Evolutionary conservation across 2,888 invertebrate genomes (phyloP).

Genomic region (Scaptomyza parva): DNA sequence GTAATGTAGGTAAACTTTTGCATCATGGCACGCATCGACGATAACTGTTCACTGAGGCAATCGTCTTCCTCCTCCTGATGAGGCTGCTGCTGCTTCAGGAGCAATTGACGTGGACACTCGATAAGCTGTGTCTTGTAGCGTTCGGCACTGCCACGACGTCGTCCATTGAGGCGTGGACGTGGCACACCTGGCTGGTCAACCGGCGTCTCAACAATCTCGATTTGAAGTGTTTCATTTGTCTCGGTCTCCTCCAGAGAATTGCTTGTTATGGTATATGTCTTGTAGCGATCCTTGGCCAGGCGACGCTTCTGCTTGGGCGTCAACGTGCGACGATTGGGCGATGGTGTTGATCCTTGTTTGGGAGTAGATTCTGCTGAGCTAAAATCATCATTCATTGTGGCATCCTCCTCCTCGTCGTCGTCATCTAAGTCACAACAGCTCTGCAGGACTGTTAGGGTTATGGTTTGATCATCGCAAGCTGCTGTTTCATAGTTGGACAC

Average conservation of each 20-base stretch:
- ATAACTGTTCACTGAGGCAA: slow-evolving; percentile 66
- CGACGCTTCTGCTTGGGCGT: slow-evolving; percentile 92
- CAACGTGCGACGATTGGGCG: slow-evolving; percentile 83
- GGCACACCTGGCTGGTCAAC: slow-evolving; percentile 14
- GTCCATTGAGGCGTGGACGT: slow-evolving; percentile 53
- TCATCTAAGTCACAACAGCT: slow-evolving; percentile 86
- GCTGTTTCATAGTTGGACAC: slow-evolving; percentile 85
- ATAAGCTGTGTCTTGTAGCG: slow-evolving; percentile 91
- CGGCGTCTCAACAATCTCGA: slow-evolving; percentile 84
- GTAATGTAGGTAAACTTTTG: slow-evolving; percentile 82
- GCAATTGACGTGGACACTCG: slow-evolving; percentile 60
- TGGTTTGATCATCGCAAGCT: slow-evolving; percentile 86
- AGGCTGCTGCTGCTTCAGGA: slow-evolving; percentile 35
- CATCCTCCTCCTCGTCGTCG: slow-evolving; percentile 75
- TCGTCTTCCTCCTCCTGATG: slow-evolving; percentile 52
- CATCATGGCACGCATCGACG: slow-evolving; percentile 82
- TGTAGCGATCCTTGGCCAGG: slow-evolving; percentile 91
- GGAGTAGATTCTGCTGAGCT: slow-evolving; percentile 92
- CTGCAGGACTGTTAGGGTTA: slow-evolving; percentile 85
- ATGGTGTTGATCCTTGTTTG: slow-evolving; percentile 85
- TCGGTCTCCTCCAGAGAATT: slow-evolving; percentile 44
- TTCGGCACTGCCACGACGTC: slow-evolving; percentile 86
- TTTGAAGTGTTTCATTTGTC: slow-evolving; percentile 81
- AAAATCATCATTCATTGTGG: slow-evolving; percentile 86
- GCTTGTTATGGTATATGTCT: slow-evolving; percentile 91